Conservation (phyloP, 1,140 invertebrate genomes). For the Kradibia gibbosae region DNA sequence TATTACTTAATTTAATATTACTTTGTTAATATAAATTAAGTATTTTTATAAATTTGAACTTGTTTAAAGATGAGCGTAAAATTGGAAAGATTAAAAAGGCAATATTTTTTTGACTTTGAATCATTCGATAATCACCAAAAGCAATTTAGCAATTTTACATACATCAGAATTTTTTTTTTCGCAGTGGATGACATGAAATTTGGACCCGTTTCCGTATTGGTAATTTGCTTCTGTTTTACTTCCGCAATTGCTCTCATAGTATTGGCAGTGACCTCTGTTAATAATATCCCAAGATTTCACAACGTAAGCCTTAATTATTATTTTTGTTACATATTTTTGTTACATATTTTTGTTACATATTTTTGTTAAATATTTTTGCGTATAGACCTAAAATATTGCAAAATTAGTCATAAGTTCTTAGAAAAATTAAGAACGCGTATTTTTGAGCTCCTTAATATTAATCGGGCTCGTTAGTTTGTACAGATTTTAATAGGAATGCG, state of each 20-base stretch:
- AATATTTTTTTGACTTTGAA: neutral
- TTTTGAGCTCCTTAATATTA: no score
- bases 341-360: neutral
- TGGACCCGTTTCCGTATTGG: slow-evolving; percentile 9
- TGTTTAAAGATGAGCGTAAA: slow-evolving; percentile 26
- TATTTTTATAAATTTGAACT: no score
- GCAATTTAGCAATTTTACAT: slow-evolving; percentile 11
- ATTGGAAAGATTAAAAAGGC: neutral
- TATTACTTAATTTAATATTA: no score
- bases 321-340: neutral
- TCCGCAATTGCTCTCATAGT: neutral
- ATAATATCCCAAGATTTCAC: slow-evolving; percentile 26
- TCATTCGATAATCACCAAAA: slow-evolving; percentile 9
- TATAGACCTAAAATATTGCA: no score
- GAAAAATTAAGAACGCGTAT: no score
- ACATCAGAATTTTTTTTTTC: neutral
- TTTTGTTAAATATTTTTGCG: no score
- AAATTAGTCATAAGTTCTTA: no score
- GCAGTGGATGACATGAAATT: neutral
- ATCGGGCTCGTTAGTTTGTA: no score
- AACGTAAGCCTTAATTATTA: slow-evolving; percentile 32
- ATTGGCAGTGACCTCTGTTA: neutral
- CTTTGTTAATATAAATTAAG: no score
- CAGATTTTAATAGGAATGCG: no score
- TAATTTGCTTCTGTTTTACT: slow-evolving; percentile 12